Percentiles rank a stretch among this genome's conserved stretches.
phyloP scores from a whole-genome alignment of 2,113 vertebrate genomes.

The Hemichromis elongatus region DNA sequence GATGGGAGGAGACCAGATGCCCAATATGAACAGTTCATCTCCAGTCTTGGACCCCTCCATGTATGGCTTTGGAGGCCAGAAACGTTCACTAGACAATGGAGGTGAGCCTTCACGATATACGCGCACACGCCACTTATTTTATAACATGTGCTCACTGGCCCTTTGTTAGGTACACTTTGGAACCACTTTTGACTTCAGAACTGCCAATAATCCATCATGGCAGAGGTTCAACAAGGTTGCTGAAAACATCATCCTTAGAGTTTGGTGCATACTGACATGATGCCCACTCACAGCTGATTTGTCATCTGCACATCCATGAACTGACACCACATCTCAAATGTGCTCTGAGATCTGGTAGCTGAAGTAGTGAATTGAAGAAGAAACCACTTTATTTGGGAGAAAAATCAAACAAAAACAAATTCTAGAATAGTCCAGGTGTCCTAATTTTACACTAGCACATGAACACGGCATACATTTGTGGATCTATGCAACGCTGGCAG shows the following conservation, averaged over 20 bases:
- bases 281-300: neutral
- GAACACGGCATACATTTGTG: neutral
- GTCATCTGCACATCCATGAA: neutral
- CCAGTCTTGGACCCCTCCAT: constrained; percentile 88
- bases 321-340: neutral
- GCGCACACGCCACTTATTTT: neutral
- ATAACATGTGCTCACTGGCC: neutral
- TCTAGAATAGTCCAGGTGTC: neutral
- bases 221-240: neutral
- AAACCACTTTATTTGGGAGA: neutral
- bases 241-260: neutral
- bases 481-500: neutral
- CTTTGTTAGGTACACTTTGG: neutral
- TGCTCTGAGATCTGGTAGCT: neutral
- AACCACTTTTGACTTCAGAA: neutral
- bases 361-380: neutral
- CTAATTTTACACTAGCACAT: neutral
- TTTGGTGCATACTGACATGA: neutral
- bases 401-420: neutral
- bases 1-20: constrained; percentile 88
- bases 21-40: constrained; percentile 92
- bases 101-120: constrained; percentile 71
- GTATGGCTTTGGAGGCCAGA: constrained; percentile 89
- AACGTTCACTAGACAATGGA: constrained; percentile 91
- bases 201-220: neutral